Conservation (phyloP, 2,113 vertebrate genomes). For the Perccottus glenii region DNA sequence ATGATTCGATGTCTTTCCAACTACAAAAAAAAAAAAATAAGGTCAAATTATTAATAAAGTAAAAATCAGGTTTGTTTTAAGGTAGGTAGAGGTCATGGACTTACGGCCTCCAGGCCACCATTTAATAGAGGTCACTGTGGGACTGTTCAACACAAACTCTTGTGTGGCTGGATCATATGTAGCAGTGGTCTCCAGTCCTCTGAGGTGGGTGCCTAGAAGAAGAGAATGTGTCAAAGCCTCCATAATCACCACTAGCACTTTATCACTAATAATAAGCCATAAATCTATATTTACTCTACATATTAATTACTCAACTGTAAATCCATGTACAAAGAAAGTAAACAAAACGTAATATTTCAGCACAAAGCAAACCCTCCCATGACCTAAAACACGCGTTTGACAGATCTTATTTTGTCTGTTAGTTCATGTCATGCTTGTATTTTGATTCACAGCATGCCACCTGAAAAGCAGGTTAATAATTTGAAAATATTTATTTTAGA, state of each 20-base stretch:
- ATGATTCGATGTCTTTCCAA: constrained; percentile 96
- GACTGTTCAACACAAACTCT: constrained; percentile 95
- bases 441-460: too few relatives aligned
- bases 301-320: too few relatives aligned
- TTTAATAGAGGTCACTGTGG: constrained; percentile 96
- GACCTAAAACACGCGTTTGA: neutral
- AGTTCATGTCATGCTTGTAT: neutral
- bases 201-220: constrained; percentile 88
- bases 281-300: too few relatives aligned
- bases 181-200: constrained; percentile 94
- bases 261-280: neutral
- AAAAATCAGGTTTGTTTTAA: neutral
- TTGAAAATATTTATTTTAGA: too few relatives aligned
- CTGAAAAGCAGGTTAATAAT: too few relatives aligned
- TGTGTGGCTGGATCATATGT: constrained; percentile 92
- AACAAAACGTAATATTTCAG: neutral
- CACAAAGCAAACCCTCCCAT: neutral
- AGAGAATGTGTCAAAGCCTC: constrained; percentile 2
- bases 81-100: constrained; percentile 35
- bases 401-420: neutral
- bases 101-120: constrained; percentile 99
- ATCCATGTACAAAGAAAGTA: neutral
- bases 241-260: too few relatives aligned
- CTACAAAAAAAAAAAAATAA: constrained; percentile 69
- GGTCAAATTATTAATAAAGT: too few relatives aligned